phyloP scores from a whole-genome alignment of 53 echinoderm and acorn worm species.

The Pentamera pediparva region DNA sequence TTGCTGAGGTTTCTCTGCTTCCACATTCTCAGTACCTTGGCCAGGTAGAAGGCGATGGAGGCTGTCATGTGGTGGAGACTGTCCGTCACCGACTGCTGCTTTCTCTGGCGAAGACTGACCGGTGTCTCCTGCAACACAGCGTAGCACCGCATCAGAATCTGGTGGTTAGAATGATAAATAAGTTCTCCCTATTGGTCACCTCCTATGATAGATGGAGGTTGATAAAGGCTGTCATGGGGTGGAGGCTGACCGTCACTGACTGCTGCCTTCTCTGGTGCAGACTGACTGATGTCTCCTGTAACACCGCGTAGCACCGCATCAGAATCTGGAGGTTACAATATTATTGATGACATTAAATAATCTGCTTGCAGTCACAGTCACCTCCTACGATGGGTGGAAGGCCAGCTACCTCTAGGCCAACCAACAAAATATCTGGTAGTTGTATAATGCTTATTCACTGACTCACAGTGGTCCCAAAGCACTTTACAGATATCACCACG shows the following conservation, averaged over 20 bases:
- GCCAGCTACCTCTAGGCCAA: constrained; percentile 91
- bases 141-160: constrained; percentile 86
- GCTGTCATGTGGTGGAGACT: constrained; percentile 98
- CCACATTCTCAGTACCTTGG: constrained; percentile 85
- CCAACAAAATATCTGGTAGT: too few relatives aligned
- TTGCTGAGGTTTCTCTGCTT: constrained; percentile 85
- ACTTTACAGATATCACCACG: too few relatives aligned
- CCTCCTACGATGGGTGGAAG: too few relatives aligned
- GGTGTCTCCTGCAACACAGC: constrained; percentile 93
- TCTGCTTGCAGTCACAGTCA: too few relatives aligned
- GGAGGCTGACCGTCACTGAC: constrained; percentile 78
- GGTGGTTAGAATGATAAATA: neutral
- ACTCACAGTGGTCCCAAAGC: too few relatives aligned
- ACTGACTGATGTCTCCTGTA: constrained; percentile 73
- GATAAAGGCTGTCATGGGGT: constrained; percentile 90
- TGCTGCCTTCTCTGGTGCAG: constrained; percentile 86
- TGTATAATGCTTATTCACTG: too few relatives aligned
- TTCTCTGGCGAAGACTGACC: constrained; percentile 67
- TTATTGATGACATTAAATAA: too few relatives aligned
- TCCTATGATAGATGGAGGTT: constrained; percentile 94
- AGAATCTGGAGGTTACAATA: too few relatives aligned
- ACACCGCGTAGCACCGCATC: constrained; percentile 83
- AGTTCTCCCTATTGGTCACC: too few relatives aligned
- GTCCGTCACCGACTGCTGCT: constrained; percentile 81
- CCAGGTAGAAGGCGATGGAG: constrained; percentile 84